Conservation (phyloP, 2,888 invertebrate species). For the Mystacides longicornis region DNA sequence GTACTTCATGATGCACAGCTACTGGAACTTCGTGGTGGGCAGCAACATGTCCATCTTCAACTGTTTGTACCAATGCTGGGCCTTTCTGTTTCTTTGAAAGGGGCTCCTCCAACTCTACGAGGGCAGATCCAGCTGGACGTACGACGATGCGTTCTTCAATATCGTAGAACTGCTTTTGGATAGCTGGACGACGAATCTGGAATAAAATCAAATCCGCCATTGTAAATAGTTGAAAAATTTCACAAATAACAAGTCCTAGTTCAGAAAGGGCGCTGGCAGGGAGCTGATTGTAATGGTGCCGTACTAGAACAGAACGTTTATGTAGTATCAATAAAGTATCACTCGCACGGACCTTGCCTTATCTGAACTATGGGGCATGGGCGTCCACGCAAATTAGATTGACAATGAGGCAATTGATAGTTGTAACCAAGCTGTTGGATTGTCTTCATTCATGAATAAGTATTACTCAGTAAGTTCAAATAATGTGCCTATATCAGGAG, state of each 20-base stretch:
- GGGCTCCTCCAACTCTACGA: slow-evolving; percentile 53
- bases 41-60: slow-evolving; percentile 20
- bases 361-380: too few species aligned
- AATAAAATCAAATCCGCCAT: not conserved
- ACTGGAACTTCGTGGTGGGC: slow-evolving; percentile 20
- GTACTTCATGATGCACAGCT: slow-evolving; percentile 16
- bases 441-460: too few species aligned
- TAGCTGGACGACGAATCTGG: slow-evolving; percentile 51
- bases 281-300: too few species aligned
- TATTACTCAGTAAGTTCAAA: too few species aligned
- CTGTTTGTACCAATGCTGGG: slow-evolving; percentile 37
- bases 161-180: slow-evolving; percentile 57
- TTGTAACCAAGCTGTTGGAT: too few species aligned
- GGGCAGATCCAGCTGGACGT: slow-evolving; percentile 53
- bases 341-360: too few species aligned
- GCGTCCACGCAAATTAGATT: too few species aligned
- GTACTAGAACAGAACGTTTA: too few species aligned
- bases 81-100: slow-evolving; percentile 48
- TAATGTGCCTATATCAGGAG: too few species aligned
- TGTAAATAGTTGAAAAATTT: not conserved
- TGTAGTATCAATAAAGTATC: too few species aligned
- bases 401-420: too few species aligned
- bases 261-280: too few species aligned
- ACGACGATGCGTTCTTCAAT: slow-evolving; percentile 54
- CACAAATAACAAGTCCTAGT: not conserved